These are phyloP conservation scores for Aeoliscus strigatus DNA, from an alignment of 2,797 vertebrate species.

Conservation along the genomic window DNA sequence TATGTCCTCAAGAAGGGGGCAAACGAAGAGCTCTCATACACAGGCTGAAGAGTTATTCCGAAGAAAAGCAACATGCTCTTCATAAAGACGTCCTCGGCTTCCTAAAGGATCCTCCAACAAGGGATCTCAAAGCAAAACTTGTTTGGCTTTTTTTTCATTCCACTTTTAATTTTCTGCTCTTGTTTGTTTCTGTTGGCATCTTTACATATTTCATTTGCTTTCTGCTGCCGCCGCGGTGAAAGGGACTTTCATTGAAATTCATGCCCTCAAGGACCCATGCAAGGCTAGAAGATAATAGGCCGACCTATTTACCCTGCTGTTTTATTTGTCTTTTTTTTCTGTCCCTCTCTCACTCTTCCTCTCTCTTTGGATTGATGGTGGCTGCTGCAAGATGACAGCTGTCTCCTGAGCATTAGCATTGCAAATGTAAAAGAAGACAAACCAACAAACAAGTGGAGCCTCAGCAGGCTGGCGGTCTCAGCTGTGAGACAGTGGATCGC, in stretches of 20 bases:
- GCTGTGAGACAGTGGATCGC: too few species aligned
- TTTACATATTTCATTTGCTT: slow-evolving; percentile 42
- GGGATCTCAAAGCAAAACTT: slow-evolving; percentile 45
- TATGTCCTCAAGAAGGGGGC: slow-evolving; percentile 39
- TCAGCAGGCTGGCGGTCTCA: slow-evolving; percentile 22
- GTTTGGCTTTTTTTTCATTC: slow-evolving; percentile 45
- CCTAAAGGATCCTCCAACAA: slow-evolving; percentile 37
- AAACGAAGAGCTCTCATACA: slow-evolving; percentile 60
- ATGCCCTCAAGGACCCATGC: slow-evolving; percentile 67
- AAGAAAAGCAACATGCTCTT: slow-evolving; percentile 29
- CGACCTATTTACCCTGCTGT: slow-evolving; percentile 69
- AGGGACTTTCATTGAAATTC: slow-evolving; percentile 72
- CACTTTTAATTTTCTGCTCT: slow-evolving; percentile 53
- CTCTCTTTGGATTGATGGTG: slow-evolving; percentile 57
- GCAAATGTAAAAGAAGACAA: slow-evolving; percentile 66
- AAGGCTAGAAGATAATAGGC: slow-evolving; percentile 73
- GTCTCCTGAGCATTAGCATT: slow-evolving; percentile 75
- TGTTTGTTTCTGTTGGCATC: slow-evolving; percentile 48
- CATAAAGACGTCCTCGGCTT: slow-evolving; percentile 34
- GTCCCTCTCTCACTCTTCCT: slow-evolving; percentile 3
- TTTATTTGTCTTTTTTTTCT: slow-evolving; percentile 55
- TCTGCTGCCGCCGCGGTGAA: slow-evolving; percentile 34
- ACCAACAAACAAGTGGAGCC: slow-evolving; percentile 30
- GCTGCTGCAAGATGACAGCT: slow-evolving; percentile 70
- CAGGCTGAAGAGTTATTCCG: slow-evolving; percentile 7